Evolutionary conservation across 1,140 invertebrate species (phyloP).

Genomic region (Branchinecta lindahli): DNA sequence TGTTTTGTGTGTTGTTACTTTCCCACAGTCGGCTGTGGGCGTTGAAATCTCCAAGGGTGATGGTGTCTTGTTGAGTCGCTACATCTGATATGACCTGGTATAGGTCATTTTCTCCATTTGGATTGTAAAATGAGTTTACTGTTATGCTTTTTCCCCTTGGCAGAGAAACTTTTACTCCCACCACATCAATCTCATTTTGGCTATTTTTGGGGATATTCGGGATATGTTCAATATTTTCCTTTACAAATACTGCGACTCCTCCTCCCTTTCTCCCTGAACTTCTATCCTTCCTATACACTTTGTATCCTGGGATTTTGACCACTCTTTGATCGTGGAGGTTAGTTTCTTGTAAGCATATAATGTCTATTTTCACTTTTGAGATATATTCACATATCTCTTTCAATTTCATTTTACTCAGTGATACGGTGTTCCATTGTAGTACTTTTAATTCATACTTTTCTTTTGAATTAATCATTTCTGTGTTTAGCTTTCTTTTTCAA

Average conservation of each 20-base stretch:
- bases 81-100: neutral
- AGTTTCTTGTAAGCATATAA: neutral
- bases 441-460: too few relatives aligned
- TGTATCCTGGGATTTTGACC: neutral
- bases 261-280: neutral
- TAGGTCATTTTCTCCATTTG: neutral
- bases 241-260: neutral
- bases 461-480: too few relatives aligned
- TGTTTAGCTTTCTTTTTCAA: too few relatives aligned
- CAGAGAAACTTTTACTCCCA: neutral
- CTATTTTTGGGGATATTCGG: neutral
- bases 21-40: too few relatives aligned
- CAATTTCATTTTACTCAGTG: too few relatives aligned
- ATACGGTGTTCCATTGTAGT: too few relatives aligned
- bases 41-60: neutral
- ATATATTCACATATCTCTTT: neutral
- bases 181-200: constrained; percentile 5
- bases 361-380: neutral
- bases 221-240: neutral
- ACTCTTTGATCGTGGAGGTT: neutral
- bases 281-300: neutral
- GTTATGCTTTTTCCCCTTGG: neutral
- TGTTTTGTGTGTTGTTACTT: neutral
- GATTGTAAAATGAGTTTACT: neutral
- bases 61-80: neutral